Evolutionary conservation across 2,113 vertebrate genomes (phyloP).

Genomic region (Cryptotis parvus): DNA sequence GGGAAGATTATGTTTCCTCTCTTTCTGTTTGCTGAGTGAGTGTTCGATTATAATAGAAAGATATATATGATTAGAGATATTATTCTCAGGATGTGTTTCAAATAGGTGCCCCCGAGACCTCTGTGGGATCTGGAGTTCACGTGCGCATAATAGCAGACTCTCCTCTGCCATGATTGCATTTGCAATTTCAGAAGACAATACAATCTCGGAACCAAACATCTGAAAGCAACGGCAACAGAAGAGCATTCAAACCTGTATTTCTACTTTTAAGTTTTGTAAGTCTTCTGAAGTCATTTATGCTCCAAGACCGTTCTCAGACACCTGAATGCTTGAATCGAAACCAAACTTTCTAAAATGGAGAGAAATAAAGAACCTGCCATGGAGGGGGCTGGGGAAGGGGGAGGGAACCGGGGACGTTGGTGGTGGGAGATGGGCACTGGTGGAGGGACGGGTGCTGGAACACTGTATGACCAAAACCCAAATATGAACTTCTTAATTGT

Average conservation of each 20-base stretch:
- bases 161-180: background rate
- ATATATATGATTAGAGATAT: fast-evolving
- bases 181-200: background rate
- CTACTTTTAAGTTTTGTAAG: background rate
- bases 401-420: too few species aligned
- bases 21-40: background rate
- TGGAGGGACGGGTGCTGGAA: too few species aligned
- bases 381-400: too few species aligned
- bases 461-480: too few species aligned
- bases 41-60: background rate
- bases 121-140: background rate
- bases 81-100: background rate
- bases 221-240: background rate
- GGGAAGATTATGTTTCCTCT: background rate
- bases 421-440: too few species aligned
- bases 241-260: background rate
- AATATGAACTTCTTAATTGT: too few species aligned
- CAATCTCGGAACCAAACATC: background rate
- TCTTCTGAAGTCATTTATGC: background rate
- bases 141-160: background rate
- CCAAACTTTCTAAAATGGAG: background rate
- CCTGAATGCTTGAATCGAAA: background rate
- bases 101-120: background rate
- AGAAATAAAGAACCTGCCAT: too few species aligned
- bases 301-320: background rate